phyloP scores from a whole-genome alignment of 30 jellyfish, hydroid and myxozoan species.

The Morbakka virulenta region DNA sequence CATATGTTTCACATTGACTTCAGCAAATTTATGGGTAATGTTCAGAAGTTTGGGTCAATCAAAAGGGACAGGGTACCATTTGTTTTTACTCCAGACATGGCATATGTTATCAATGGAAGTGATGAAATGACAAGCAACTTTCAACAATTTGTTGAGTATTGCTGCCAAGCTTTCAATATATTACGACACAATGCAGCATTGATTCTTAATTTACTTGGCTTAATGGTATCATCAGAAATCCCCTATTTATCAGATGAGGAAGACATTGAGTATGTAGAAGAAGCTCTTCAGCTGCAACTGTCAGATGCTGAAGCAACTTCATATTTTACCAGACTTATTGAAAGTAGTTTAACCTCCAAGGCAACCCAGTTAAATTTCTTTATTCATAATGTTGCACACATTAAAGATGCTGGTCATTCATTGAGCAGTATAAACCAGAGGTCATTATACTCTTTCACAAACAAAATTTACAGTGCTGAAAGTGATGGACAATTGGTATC shows the following conservation, averaged over 20 bases:
- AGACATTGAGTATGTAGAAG: slow-evolving; percentile 69
- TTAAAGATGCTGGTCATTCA: slow-evolving; percentile 67
- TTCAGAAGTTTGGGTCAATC: slow-evolving; percentile 85
- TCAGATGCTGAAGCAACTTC: slow-evolving; percentile 82
- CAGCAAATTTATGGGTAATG: slow-evolving; percentile 89
- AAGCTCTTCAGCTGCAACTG: slow-evolving; percentile 75
- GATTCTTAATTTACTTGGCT: slow-evolving; percentile 79
- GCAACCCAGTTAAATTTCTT: slow-evolving; percentile 93
- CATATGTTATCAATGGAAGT: slow-evolving; percentile 85
- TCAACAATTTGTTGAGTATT: slow-evolving; percentile 86
- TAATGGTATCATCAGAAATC: slow-evolving; percentile 95
- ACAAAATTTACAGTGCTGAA: slow-evolving; percentile 73
- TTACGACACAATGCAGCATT: slow-evolving; percentile 70
- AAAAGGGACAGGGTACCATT: slow-evolving; percentile 95
- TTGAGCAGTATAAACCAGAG: slow-evolving; percentile 48
- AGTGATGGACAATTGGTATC: slow-evolving; percentile 79
- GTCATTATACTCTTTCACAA: slow-evolving; percentile 79
- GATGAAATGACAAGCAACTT: slow-evolving; percentile 69
- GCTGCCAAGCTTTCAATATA: slow-evolving; percentile 89
- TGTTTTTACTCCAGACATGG: slow-evolving; percentile 99
- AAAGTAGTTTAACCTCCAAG: slow-evolving; percentile 79
- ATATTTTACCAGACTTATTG: slow-evolving; percentile 87
- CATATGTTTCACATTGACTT: slow-evolving; percentile 94
- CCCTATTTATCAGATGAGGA: slow-evolving; percentile 74
- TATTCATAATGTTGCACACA: slow-evolving; percentile 95